Evolutionary conservation across 2,888 invertebrate species (phyloP), one percentile per base, ranked within the genome.

Genomic region (Schizotus pectinicornis): DNA sequence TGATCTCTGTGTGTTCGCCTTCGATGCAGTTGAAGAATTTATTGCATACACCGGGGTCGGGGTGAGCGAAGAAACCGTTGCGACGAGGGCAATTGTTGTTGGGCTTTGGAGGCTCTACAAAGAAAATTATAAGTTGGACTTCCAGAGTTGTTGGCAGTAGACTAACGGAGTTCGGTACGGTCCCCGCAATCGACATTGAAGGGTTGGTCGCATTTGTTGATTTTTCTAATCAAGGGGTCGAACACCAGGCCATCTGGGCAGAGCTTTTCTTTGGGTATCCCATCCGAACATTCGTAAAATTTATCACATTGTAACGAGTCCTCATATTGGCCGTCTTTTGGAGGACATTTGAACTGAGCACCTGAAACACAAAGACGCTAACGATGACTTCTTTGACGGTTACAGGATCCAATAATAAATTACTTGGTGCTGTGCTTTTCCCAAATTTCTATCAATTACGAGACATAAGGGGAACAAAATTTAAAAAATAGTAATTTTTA

Each of bases 181-280:
- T 94, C 92, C 48, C 91, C 93, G 73, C 95, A 95, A 77, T 94
- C 94, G 12, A 93, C 92, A 74, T 93, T 94, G 86, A 94, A 94
- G 74, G 93, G 91, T 76, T 94, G 93, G 81, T 95, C 95, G 76
- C 95, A 95, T 77, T 94, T 94, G 84, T 94, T 94, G 76, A 90
- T 84, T 81, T 92, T 92, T 71, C 93, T 87, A 77, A 90, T 93
- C 66, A 87, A 80, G 0, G 87, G 90, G 82, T 95, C 94, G 79
- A 94, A 95, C 46, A 95, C 92, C 34, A 95, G 83, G 59, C 95
- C 95, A 77, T 95, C 95, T 3, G 93, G 90, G 73, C 95, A 95
- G 2, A 92, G 80, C 78, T 92, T 92, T 68, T 88, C 86, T 63
- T 82, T 87, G 32, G 90, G 84, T 0, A 82, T 80, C 3, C 91